Evolutionary conservation across 2,113 vertebrate species (phyloP).

Genomic region (Anarhynchus alexandrinus): DNA sequence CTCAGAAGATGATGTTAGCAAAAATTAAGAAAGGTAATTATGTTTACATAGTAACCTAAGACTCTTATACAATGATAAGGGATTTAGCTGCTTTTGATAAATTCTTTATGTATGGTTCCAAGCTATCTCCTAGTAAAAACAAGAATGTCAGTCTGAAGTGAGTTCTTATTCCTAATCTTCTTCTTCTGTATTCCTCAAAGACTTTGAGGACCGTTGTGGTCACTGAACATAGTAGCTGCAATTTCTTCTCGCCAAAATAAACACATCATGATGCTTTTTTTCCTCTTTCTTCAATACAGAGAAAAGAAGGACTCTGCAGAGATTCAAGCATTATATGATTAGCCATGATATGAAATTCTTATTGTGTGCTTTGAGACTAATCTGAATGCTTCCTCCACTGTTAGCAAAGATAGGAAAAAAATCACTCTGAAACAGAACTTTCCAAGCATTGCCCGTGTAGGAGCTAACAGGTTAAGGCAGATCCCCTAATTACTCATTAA

Average conservation of each 20-base stretch:
- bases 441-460: neutral
- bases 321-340: neutral
- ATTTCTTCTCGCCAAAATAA: neutral
- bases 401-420: neutral
- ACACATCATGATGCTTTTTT: neutral
- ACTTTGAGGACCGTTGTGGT: neutral
- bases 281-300: neutral
- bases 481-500: neutral
- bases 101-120: neutral
- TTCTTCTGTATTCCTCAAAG: neutral
- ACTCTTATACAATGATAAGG: neutral
- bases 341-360: neutral
- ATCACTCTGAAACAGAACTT: neutral
- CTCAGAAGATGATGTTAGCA: neutral
- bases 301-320: neutral
- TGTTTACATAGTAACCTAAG: neutral
- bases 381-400: neutral
- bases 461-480: neutral
- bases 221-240: neutral
- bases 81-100: neutral
- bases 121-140: neutral
- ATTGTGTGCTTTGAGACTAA: neutral
- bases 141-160: neutral
- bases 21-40: conserved; percentile 41
- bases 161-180: neutral